These are phyloP conservation scores for Caenorhabditis becei DNA, from an alignment of 2,888 invertebrate genomes.

Conservation along the genomic window DNA sequence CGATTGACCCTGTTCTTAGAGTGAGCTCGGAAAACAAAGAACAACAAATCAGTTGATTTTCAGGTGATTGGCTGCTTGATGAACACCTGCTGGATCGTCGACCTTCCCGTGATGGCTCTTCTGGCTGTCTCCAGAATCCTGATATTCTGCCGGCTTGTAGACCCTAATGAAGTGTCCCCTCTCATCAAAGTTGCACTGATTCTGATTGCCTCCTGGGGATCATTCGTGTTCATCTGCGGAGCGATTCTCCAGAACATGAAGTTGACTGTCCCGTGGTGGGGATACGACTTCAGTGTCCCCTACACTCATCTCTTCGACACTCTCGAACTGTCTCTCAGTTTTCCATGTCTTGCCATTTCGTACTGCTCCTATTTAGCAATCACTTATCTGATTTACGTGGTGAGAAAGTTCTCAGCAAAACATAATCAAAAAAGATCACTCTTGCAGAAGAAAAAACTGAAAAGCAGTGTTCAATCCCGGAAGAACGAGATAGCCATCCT, in stretches of 20 bases:
- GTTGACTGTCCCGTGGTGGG: constrained; percentile 20
- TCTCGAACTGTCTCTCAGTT: constrained; percentile 32
- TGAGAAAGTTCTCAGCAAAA: not conserved
- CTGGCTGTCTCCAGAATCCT: constrained; percentile 41
- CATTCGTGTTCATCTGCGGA: constrained; percentile 5
- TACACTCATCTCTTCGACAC: not conserved
- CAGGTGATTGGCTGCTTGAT: constrained; percentile 58
- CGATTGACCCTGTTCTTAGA: constrained; percentile 23
- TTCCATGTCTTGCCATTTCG: constrained; percentile 29
- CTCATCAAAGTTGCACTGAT: constrained; percentile 13
- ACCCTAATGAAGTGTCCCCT: not conserved
- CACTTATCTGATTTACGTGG: constrained; percentile 21
- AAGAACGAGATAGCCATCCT: constrained; percentile 53
- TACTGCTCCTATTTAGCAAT: constrained; percentile 32
- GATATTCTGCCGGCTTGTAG: constrained; percentile 19
- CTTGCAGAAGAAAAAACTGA: constrained; percentile 17
- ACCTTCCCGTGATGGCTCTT: constrained; percentile 54
- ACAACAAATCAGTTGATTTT: not conserved
- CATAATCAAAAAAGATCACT: too few relatives aligned
- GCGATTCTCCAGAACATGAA: not conserved
- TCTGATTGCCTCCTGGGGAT: constrained; percentile 12
- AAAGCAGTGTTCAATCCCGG: constrained; percentile 5
- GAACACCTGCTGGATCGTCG: constrained; percentile 58
- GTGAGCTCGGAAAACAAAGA: not conserved
- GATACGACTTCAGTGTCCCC: constrained; percentile 14